Evolutionary conservation across 2,797 vertebrate species (phyloP).

Genomic region (Pseudochromis fuscus): DNA sequence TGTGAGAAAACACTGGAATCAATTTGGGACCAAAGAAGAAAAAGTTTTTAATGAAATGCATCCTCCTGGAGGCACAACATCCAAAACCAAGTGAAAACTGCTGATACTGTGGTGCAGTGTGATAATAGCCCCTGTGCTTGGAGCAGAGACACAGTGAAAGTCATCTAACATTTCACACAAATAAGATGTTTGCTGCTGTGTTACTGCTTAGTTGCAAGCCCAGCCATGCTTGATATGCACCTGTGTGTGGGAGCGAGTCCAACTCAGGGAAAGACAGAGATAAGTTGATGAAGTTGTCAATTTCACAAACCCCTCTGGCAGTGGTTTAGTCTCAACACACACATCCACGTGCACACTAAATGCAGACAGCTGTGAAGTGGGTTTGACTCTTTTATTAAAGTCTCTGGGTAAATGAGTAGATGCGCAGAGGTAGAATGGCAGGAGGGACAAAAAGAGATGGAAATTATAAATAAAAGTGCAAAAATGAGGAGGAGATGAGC

Average conservation of each 20-base stretch:
- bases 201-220: constrained; percentile 64
- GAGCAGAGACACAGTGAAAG: constrained; percentile 52
- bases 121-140: constrained; percentile 36
- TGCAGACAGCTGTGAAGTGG: constrained; percentile 22
- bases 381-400: constrained; percentile 10
- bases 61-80: constrained; percentile 17
- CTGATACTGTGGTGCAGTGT: constrained; percentile 33
- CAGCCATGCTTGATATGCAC: constrained; percentile 66
- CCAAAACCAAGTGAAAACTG: constrained; percentile 34
- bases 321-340: not conserved
- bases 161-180: constrained; percentile 57
- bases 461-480: not conserved
- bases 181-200: constrained; percentile 67
- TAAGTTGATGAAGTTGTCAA: constrained; percentile 38
- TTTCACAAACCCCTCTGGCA: constrained; percentile 39
- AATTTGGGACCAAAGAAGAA: constrained; percentile 13
- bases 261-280: constrained; percentile 5
- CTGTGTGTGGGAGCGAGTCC: constrained; percentile 36
- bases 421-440: not conserved
- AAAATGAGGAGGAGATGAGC: not conserved
- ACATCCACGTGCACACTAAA: not conserved
- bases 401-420: constrained; percentile 8
- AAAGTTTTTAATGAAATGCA: constrained; percentile 24
- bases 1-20: not conserved
- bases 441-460: not conserved